Evolutionary conservation across 1,140 invertebrate genomes (phyloP), one percentile per base, ranked within the genome.

Genomic region (Microplitis demolitor): DNA sequence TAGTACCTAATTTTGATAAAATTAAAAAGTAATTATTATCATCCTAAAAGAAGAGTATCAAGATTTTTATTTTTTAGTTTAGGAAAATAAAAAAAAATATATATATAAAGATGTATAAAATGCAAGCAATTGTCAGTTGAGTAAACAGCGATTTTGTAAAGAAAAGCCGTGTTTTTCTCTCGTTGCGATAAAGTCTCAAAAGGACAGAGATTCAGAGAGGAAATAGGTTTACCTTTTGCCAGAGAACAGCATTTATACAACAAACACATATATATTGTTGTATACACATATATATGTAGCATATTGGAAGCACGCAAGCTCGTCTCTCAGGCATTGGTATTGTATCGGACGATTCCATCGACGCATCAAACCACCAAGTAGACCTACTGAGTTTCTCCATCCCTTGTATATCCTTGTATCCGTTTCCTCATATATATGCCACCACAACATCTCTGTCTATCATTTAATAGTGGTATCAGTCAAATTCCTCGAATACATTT

Each of bases 191-290:
- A 64, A 66, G 35, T 72, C 64, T 72, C 45, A 66, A 72, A 72
- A 72, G 53, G 63, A 66, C 63, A 11, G 50, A 39, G 63, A 72
- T 50, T 58, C 51, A 2, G 70, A 45, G 39, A 66, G 63, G 70
- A 66, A 72, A 72, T 72, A 60, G 63, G 70, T 72, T 72, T 72
- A 72, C 70, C 62, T 64, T 33, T 16, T 53, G 51, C 64, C 56
- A 35, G 9, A 54, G 39, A 16, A 58, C 51, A 6, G 53, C 14
- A 54, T 14, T 0, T 14, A n/a, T 14, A 54, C 53, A 14, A 54
- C n/a, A 14, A 5, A 58, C 16, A 58, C 16, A 53, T 35, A 35
- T 51, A 37, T 16, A 37, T 51, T 24, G 56, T 35, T 16, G 24
- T 61, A 56, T 39, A 69, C n/a, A 53, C 31, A 8, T 8, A 9